phyloP scores from a whole-genome alignment of 2,113 vertebrate species.

The Tupaia tana region DNA sequence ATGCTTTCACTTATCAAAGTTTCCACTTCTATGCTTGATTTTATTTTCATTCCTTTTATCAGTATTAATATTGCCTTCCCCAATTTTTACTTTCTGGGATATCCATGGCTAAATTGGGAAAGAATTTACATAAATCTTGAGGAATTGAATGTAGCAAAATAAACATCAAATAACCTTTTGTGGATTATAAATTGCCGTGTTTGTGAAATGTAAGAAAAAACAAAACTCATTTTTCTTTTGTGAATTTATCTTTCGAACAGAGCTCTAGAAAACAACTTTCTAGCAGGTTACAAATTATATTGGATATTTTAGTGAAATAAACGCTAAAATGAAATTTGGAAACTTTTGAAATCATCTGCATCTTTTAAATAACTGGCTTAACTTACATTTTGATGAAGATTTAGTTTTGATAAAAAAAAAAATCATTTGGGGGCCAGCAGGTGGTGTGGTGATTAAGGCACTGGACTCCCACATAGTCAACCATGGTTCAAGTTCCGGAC shows the following conservation, averaged over 20 bases:
- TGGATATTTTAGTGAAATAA: not conserved
- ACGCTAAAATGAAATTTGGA: not conserved
- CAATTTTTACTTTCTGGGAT: not conserved
- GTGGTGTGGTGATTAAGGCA: no score
- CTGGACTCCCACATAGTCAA: no score
- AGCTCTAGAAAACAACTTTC: conserved; percentile 31
- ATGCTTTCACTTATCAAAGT: not conserved
- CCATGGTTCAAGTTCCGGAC: no score
- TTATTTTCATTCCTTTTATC: not conserved
- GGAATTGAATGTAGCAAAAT: not conserved
- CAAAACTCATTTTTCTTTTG: not conserved
- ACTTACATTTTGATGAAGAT: not conserved
- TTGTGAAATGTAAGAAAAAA: conserved; percentile 33
- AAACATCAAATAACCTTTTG: not conserved
- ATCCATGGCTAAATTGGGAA: conserved; percentile 38
- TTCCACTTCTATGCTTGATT: not conserved
- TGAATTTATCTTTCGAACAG: not conserved
- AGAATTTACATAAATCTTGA: not conserved
- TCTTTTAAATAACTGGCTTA: not conserved
- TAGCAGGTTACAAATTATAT: not conserved
- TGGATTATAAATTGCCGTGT: not conserved
- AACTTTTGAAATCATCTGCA: not conserved
- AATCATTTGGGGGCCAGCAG: no score
- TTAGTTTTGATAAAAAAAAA: not conserved
- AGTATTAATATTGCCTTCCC: not conserved